Evolutionary conservation across 2,888 invertebrate genomes (phyloP), one percentile per base, ranked within the genome.

Genomic region (Nemotelus nigrinus): DNA sequence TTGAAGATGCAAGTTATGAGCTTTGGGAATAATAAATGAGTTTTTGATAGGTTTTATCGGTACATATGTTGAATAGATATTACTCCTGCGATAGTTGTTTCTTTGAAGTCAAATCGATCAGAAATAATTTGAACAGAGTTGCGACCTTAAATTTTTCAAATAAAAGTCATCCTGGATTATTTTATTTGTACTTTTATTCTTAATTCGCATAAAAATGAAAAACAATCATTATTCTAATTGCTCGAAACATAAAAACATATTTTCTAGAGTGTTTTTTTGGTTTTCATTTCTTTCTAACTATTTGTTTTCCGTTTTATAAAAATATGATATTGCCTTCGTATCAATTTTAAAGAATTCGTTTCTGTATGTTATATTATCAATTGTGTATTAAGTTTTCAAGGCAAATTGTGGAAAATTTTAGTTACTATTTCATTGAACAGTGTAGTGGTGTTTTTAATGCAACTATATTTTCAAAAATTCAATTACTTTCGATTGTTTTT

Each of bases 111-210:
- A 25, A 25, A 25, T 25, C 25, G 25, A 25, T 53, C 53, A 10
- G 6, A 7, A 53, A 6, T 53, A 53, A 6, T 10, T 7, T 53
- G 7, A 7, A 7, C 53, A 53, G 10, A 53, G 53, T 1, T 53
- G 7, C 1, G 6, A 7, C 53, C 53, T 7, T 7, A 53, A 53
- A 53, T 10, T 53, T 10, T 7, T 53, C n/a, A 58, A 63, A 63
- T 43, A 41, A 41, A 63, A 63, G 7, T 43, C 43, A 41, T 63
- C 1, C 43, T 6, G 6, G 39, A 1, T 41, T 41, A 63, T 5
- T 41, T 45, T n/a, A 2, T 65, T 65, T 65, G 65, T 65, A 65
- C 65, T 65, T 65, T 65, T 44, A n/a, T 45, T 65, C n/a, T 45
- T 45, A 65, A 65, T 45, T 63, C 41, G 10, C 6, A 53, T 58